phyloP scores from a whole-genome alignment of 2,797 vertebrate species.

The Alcedo atthis region DNA sequence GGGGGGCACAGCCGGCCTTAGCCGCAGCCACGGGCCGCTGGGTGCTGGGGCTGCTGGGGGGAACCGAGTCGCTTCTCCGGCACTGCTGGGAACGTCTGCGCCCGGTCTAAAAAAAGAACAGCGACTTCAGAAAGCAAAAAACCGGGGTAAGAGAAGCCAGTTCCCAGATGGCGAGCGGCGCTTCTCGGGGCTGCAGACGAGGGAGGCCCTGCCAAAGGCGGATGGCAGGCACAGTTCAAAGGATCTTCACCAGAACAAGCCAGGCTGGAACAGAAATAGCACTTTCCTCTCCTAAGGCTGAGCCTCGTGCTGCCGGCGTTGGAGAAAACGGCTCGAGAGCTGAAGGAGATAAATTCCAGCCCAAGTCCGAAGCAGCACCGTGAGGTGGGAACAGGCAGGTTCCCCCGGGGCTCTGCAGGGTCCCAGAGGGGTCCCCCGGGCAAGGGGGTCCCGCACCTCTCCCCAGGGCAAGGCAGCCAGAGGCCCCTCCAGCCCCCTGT shows the following conservation, averaged over 20 bases:
- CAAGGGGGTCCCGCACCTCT: background rate
- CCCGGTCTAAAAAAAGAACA: background rate
- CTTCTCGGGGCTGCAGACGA: background rate
- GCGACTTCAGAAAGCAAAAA: background rate
- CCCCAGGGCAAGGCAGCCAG: background rate
- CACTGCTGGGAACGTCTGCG: background rate
- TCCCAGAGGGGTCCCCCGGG: background rate
- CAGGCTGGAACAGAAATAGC: background rate
- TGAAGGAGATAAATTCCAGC: background rate
- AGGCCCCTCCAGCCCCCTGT: background rate
- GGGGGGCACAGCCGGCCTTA: accelerated
- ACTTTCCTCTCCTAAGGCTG: background rate
- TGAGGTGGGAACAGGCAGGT: background rate
- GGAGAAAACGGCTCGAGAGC: background rate
- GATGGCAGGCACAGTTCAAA: background rate
- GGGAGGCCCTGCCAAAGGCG: background rate
- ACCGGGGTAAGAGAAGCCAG: background rate
- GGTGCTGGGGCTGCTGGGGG: background rate
- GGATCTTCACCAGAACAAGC: background rate
- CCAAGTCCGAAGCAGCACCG: background rate
- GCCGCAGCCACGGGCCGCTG: background rate
- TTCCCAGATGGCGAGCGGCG: background rate
- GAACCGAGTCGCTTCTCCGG: background rate
- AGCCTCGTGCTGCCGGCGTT: background rate
- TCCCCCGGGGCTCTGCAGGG: background rate